A percentile compares a stretch with the other conserved stretches of the same genome.
These are phyloP conservation scores for Gobio gobio DNA, from an alignment of 2,113 vertebrate species.

Conservation along the genomic window DNA sequence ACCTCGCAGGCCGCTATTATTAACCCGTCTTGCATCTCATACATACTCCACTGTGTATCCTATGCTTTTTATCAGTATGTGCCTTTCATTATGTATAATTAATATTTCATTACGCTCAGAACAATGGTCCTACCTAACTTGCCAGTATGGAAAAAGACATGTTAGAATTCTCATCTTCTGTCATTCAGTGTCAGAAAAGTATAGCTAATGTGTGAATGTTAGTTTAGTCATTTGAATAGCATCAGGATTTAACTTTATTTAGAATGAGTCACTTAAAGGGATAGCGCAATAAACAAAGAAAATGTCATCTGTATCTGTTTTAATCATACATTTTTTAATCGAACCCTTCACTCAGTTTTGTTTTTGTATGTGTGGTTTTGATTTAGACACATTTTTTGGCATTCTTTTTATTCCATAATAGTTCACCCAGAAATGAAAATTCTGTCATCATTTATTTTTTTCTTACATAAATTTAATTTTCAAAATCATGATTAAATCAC, in stretches of 20 bases:
- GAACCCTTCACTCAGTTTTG: too few relatives aligned
- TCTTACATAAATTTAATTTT: neutral
- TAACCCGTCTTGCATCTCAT: constrained; percentile 71
- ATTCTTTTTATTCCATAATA: neutral
- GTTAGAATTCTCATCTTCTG: neutral
- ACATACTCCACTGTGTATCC: constrained; percentile 39
- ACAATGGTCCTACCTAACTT: neutral
- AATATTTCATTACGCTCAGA: constrained; percentile 28
- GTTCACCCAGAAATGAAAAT: neutral
- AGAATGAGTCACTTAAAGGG: neutral
- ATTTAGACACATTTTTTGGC: too few relatives aligned
- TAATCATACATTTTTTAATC: too few relatives aligned
- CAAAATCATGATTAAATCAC: neutral
- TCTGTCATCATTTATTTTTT: neutral
- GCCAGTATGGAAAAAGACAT: neutral
- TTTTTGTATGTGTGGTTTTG: too few relatives aligned
- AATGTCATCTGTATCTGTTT: too few relatives aligned
- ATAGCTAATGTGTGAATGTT: neutral
- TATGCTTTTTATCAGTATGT: constrained; percentile 23
- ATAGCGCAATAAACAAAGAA: too few relatives aligned
- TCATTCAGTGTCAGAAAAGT: neutral
- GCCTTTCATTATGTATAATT: neutral
- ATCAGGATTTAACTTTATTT: neutral
- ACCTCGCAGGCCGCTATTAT: constrained; percentile 72
- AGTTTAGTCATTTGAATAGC: neutral